Conservation (phyloP, 23 tunicate genomes). For the Clavelina lepadiformis region DNA sequence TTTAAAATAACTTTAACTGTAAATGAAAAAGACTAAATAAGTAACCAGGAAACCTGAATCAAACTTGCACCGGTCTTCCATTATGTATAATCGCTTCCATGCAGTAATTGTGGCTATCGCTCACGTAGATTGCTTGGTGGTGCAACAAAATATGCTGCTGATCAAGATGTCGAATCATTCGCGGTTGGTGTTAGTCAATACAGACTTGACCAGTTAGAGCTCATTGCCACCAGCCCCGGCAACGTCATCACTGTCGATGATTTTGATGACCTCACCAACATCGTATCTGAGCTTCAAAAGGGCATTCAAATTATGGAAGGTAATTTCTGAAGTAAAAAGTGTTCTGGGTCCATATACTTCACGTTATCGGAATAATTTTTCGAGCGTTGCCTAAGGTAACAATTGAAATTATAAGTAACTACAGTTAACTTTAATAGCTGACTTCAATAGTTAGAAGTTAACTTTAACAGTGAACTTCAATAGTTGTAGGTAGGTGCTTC, state of each 20-base stretch:
- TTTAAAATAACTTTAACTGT: neutral
- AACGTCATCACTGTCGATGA: conserved; percentile 69
- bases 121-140: conserved; percentile 33
- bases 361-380: neutral
- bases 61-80: neutral
- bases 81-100: neutral
- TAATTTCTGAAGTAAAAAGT: neutral
- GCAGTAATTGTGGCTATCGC: neutral
- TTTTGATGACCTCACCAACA: conserved; percentile 53
- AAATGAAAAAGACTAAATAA: neutral
- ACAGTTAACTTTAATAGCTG: neutral
- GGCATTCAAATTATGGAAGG: conserved; percentile 81
- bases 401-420: neutral
- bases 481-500: no score
- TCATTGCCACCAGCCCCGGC: conserved; percentile 53
- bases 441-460: no score
- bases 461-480: no score
- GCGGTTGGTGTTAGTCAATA: conserved; percentile 78
- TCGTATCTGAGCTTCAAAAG: conserved; percentile 52
- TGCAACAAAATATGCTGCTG: conserved; percentile 38
- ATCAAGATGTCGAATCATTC: conserved; percentile 52
- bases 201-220: conserved; percentile 25
- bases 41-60: neutral
- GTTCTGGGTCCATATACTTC: neutral
- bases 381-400: neutral